These are phyloP conservation scores for Calliopsis andreniformis DNA, from an alignment of 1,140 invertebrate species.

Conservation along the genomic window DNA sequence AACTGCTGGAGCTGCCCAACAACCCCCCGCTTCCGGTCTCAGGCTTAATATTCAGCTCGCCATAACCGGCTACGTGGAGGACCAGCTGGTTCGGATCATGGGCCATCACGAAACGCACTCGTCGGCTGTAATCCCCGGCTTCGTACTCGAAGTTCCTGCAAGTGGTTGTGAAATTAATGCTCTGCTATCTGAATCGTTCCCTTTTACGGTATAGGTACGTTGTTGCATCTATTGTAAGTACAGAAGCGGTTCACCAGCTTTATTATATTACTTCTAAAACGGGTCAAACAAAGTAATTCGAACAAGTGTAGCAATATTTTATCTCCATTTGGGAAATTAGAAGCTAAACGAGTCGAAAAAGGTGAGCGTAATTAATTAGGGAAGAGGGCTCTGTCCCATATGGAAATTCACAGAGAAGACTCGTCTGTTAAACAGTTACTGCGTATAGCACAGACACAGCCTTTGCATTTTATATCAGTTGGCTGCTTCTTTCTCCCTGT, in stretches of 20 bases:
- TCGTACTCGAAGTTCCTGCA: slow-evolving; percentile 94
- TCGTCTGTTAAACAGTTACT: not conserved
- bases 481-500: not conserved
- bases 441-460: not conserved
- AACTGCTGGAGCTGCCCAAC: slow-evolving; percentile 79
- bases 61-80: slow-evolving; percentile 91
- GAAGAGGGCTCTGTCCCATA: not conserved
- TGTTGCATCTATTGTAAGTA: no score
- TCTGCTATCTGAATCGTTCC: not conserved
- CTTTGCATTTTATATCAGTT: not conserved
- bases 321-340: no score
- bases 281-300: no score
- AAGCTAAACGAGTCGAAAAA: no score
- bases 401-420: not conserved
- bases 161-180: slow-evolving; percentile 37
- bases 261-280: no score
- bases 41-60: slow-evolving; percentile 90
- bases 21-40: slow-evolving; percentile 78
- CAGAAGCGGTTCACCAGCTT: no score
- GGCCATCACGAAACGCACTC: slow-evolving; percentile 91
- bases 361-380: not conserved
- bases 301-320: no score
- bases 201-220: no score
- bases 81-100: slow-evolving; percentile 95
- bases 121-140: slow-evolving; percentile 92